Percentiles rank a stretch among this genome's conserved stretches.
Evolutionary conservation across 2,113 vertebrate genomes (phyloP).

Genomic region (Glaucidium brasilianum): DNA sequence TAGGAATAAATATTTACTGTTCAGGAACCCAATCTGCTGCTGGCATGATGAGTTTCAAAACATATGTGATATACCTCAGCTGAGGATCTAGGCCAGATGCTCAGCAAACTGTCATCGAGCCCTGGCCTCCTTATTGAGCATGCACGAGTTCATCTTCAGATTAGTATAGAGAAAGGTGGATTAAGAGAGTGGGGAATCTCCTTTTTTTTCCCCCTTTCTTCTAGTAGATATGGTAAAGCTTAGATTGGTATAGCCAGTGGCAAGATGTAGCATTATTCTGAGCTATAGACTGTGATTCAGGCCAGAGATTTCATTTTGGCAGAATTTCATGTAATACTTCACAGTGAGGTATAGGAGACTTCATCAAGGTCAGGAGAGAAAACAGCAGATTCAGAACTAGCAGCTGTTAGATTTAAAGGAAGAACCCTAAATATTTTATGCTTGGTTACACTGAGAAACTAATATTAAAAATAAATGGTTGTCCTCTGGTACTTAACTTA

Average conservation of each 20-base stretch:
- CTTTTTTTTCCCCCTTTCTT: neutral
- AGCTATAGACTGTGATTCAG: conserved; percentile 24
- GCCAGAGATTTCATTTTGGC: conserved; percentile 7
- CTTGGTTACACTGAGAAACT: neutral
- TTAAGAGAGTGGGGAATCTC: neutral
- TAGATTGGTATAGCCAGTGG: neutral
- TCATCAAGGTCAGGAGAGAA: neutral
- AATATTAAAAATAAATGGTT: neutral
- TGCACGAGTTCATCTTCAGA: conserved; percentile 9
- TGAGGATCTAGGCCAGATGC: neutral
- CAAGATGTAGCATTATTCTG: neutral
- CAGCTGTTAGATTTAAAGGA: neutral
- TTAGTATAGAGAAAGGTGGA: conserved; percentile 50
- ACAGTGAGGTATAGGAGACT: neutral
- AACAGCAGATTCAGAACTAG: neutral
- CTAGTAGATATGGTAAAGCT: neutral
- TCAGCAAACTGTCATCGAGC: conserved; percentile 35
- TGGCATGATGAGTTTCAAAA: neutral
- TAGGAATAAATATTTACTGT: conserved; percentile 1
- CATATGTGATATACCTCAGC: neutral
- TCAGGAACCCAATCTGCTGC: neutral
- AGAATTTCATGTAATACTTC: neutral
- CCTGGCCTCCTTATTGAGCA: conserved; percentile 43
- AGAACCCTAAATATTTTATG: neutral
- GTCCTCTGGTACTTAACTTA: neutral